phyloP scores from a whole-genome alignment of 2,888 invertebrate genomes.

The Zhuqinia jingwanae region DNA sequence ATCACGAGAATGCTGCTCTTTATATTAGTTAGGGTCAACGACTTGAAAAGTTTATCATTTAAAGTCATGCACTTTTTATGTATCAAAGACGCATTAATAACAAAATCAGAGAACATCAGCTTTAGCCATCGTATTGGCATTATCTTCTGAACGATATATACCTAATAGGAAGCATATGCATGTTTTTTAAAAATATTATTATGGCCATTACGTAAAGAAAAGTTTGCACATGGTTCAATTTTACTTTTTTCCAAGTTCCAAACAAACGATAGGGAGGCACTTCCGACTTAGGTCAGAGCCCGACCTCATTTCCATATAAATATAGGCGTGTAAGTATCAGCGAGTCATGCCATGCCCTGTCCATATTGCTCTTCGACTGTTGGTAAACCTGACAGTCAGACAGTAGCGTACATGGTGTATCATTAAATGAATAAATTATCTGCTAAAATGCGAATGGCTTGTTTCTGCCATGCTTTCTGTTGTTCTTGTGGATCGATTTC shows the following conservation, averaged over 20 bases:
- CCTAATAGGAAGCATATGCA: neutral
- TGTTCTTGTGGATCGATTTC: constrained; percentile 44
- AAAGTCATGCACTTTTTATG: constrained; percentile 47
- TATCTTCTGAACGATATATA: neutral
- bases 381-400: neutral
- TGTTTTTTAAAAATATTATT: neutral
- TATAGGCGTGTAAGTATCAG: constrained; percentile 15
- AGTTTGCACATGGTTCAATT: constrained; percentile 15
- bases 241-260: constrained; percentile 11
- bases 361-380: neutral
- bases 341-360: neutral
- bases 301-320: constrained; percentile 62
- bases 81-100: constrained; percentile 18
- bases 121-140: neutral
- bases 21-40: constrained; percentile 48
- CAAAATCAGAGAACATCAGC: constrained; percentile 20
- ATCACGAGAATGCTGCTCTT: constrained; percentile 24
- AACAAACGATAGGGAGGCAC: constrained; percentile 47
- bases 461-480: neutral
- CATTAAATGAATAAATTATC: constrained; percentile 66
- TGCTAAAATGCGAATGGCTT: constrained; percentile 53
- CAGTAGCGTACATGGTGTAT: neutral
- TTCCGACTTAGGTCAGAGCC: constrained; percentile 68
- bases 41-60: constrained; percentile 60
- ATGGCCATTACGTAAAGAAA: neutral